Base-by-base conservation (phyloP, 1,140 invertebrate genomes). In the Bathynomus jamesi region DNA sequence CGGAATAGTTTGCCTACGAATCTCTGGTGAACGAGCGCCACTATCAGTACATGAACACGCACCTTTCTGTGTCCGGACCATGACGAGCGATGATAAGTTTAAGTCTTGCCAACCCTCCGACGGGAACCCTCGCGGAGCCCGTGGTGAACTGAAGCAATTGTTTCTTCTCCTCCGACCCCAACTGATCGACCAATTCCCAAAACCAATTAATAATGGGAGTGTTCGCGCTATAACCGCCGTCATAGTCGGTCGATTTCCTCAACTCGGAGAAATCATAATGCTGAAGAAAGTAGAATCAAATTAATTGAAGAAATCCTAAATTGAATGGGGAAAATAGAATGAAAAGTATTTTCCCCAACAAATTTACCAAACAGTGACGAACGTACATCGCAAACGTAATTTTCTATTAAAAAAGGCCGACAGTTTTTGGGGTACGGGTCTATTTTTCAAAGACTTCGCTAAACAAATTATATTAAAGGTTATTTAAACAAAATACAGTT, bases 11-110 rank as follows among this genome's bases (percentile, higher is more conserved):
- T n/a, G n/a, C n/a, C n/a, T n/a, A n/a, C n/a, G n/a, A n/a, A n/a
- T n/a, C n/a, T n/a, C n/a, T n/a, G n/a, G n/a, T n/a, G n/a, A n/a
- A n/a, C n/a, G n/a, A n/a, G n/a, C n/a, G n/a, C n/a, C n/a, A n/a
- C n/a, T n/a, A n/a, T n/a, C n/a, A 53, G 5, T 53, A 53, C 2
- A 17, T 17, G 11, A 53, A 53, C 27, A 30, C 61, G 72, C 78
- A 86, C 85, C 85, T 84, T 67, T 86, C 84, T 27, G 84, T 83
- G 76, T 86, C 85, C 11, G 84, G 82, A 13, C 85, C 85, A 78
- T 86, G 83, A 65, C 84, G 80, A 4, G 85, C 83, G 30, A 86
- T 85, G 63, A 85, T 84, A 21, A 86, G 80, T 75, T 85, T 84
- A 5, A 86, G 80, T 75, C 85, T 85, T 2, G 83, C 79, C 10